Evolutionary conservation across 2,113 vertebrate genomes (phyloP).

Genomic region (Albula glossodonta): DNA sequence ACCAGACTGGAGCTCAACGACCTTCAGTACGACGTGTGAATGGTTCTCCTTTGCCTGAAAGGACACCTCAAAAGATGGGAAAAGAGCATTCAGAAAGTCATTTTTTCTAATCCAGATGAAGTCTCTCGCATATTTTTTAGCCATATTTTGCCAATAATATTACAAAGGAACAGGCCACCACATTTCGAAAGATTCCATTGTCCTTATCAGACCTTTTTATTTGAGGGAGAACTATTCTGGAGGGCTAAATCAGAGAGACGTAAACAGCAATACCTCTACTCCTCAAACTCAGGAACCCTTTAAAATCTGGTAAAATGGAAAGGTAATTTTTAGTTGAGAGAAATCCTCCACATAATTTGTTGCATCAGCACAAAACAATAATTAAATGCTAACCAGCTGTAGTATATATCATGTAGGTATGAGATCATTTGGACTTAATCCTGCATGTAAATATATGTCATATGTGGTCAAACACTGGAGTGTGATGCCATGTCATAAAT

Average conservation of each 20-base stretch:
- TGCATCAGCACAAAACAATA: neutral
- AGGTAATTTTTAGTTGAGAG: neutral
- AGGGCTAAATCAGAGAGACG: slow-evolving; percentile 31
- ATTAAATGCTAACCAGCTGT: neutral
- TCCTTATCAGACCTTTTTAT: neutral
- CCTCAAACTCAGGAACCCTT: slow-evolving; percentile 68
- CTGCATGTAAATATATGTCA: slow-evolving; percentile 12
- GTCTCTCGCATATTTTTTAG: neutral
- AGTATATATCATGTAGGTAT: slow-evolving; percentile 12
- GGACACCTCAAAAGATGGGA: neutral
- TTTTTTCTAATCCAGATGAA: neutral
- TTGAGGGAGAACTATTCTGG: slow-evolving; percentile 1
- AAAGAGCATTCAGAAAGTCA: neutral
- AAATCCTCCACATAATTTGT: neutral
- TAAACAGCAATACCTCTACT: slow-evolving; percentile 64
- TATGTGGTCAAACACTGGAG: neutral
- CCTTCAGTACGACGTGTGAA: slow-evolving; percentile 72
- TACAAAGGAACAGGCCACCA: neutral
- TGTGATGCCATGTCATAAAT: neutral
- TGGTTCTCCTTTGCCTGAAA: neutral
- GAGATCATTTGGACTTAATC: neutral
- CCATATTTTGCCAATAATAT: slow-evolving; percentile 2
- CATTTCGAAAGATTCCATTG: neutral
- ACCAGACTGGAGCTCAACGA: slow-evolving; percentile 76
- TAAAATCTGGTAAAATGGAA: slow-evolving; percentile 26